phyloP scores from a whole-genome alignment of 2,888 invertebrate genomes.

The Dysmachus trigonus region DNA sequence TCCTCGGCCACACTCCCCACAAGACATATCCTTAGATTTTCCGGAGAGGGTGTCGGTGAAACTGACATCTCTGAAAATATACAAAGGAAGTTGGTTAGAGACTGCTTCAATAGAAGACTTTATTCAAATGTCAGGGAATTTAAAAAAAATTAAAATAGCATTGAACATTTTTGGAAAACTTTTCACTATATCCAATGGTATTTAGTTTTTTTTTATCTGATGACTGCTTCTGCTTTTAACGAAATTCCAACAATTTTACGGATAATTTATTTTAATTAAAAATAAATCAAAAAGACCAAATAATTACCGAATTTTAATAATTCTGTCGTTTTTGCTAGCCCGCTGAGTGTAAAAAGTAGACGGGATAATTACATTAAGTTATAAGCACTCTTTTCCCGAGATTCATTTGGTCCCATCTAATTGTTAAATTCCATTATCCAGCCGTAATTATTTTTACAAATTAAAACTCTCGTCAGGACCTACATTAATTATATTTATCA shows the following conservation, averaged over 20 bases:
- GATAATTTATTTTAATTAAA: neutral
- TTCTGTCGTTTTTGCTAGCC: neutral
- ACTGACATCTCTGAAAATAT: conserved; percentile 57
- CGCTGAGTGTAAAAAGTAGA: neutral
- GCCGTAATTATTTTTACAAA: neutral
- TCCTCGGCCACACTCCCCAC: conserved; percentile 70
- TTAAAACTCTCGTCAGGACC: neutral
- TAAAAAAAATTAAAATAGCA: neutral
- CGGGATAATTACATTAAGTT: neutral
- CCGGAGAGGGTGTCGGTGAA: conserved; percentile 59
- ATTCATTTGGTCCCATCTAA: neutral
- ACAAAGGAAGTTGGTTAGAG: conserved; percentile 12
- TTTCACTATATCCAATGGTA: neutral
- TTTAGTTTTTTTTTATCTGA: neutral
- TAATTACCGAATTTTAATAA: neutral
- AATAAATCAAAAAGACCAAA: neutral
- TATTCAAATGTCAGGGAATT: neutral
- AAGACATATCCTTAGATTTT: conserved; percentile 71
- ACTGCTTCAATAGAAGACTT: neutral
- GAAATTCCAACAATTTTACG: neutral
- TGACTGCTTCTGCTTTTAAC: neutral
- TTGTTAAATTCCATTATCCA: neutral
- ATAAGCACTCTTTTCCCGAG: neutral
- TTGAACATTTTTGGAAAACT: neutral
- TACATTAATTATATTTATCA: neutral